Evolutionary conservation across 2,797 vertebrate species (phyloP), one percentile per base, ranked within the genome.

Genomic region (Parotocinclus haroldoi): DNA sequence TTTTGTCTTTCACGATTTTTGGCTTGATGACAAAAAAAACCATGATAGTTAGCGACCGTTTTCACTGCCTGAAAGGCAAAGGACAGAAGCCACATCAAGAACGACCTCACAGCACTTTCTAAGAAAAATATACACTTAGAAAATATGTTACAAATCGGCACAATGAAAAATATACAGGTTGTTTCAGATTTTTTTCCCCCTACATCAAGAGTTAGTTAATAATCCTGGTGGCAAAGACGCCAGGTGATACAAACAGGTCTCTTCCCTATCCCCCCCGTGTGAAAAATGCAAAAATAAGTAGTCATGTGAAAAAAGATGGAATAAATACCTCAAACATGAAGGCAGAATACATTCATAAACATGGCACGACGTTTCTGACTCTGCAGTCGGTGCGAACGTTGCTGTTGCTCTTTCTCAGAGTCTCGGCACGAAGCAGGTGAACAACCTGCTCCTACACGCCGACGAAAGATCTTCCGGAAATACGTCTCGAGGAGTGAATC

Each of bases 91-190:
- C 88, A 95, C 95, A 94, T 90, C 95, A 96, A 98, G 94, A 95
- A 96, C 97, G 94, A 99, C 96, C 96, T 96, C 97, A 99, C 97
- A 95, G 93, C 96, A 99, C 97, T 98, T 98, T 91, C 97, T 99
- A 99, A 98, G 96, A 99, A 99, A 99, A 99, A 99, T 99, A 99
- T 98, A 99, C 97, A 99, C 97, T 98, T 99, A 99, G 96, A 99
- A 99, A 99, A 99, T 99, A 98, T 99, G 92, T 97, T 99, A 99
- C 97, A 99, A 99, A 99, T 99, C 97, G 96, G 96, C 96, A 99
- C 97, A 95, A 96, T 98, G 92, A 98, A 99, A 99, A 99, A 99
- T 98, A 99, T 99, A 99, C 97, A 98, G 65, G 73, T 78, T 60
- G 65, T 75, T 42, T 42, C 9, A 54, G 3, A 8, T 96, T 95